A percentile compares a stretch with the other conserved stretches of the same genome.
These are phyloP conservation scores for Mongoloraphidia duomilia DNA, from an alignment of 2,888 invertebrate genomes.

Conservation along the genomic window DNA sequence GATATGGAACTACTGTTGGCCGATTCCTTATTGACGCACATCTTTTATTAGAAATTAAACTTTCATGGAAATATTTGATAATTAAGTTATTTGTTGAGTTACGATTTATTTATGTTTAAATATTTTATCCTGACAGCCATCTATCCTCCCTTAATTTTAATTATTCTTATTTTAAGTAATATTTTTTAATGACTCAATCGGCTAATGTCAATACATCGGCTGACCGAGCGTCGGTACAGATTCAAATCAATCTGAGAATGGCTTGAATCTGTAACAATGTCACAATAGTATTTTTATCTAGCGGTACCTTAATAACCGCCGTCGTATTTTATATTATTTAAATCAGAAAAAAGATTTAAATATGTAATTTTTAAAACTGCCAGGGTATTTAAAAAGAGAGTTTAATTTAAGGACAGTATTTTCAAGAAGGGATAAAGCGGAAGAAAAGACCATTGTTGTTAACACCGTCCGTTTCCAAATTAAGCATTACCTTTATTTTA, in stretches of 20 bases:
- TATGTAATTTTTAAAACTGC: constrained; percentile 14
- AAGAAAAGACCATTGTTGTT: constrained; percentile 4
- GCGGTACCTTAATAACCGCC: background rate
- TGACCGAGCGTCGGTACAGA: background rate
- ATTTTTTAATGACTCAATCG: constrained; percentile 1
- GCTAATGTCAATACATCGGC: background rate
- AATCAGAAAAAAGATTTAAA: constrained; percentile 6
- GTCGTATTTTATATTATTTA: constrained; percentile 2
- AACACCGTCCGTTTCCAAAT: background rate
- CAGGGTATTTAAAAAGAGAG: constrained; percentile 9
- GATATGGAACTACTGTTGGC: too few species aligned
- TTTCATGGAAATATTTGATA: background rate
- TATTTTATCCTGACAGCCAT: constrained; percentile 23
- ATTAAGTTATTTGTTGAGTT: constrained; percentile 1
- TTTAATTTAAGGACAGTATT: background rate
- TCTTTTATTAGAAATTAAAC: background rate
- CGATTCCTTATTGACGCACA: background rate
- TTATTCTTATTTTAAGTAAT: constrained; percentile 1
- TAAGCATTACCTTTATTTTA: background rate
- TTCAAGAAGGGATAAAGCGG: constrained; percentile 9
- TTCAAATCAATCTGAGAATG: background rate
- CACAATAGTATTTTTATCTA: constrained; percentile 5
- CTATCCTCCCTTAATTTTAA: constrained; percentile 26
- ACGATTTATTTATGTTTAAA: background rate
- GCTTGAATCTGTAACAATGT: background rate